A percentile compares a stretch with the other conserved stretches of the same genome.
These are phyloP conservation scores for Serrognathus titanus DNA, from an alignment of 2,888 invertebrate species.

Conservation along the genomic window DNA sequence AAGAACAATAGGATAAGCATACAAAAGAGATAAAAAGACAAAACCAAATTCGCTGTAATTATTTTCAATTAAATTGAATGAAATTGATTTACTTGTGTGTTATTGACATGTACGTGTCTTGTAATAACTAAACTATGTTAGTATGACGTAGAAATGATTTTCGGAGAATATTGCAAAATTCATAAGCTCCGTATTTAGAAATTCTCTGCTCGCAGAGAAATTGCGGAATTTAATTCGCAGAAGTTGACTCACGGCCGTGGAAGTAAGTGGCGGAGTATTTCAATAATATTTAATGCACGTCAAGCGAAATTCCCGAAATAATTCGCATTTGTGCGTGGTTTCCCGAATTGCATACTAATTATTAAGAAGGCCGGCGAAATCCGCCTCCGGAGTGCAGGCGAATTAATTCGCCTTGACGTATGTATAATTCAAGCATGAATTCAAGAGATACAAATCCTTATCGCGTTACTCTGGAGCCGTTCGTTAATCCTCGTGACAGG, in stretches of 20 bases:
- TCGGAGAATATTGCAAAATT: no score
- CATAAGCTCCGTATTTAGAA: background rate
- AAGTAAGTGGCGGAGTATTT: no score
- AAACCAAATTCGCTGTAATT: no score
- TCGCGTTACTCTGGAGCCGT: slow-evolving; percentile 16
- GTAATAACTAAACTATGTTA: no score
- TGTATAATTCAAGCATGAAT: slow-evolving; percentile 11
- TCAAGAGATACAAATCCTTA: slow-evolving; percentile 10
- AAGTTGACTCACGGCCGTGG: background rate
- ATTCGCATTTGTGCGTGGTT: slow-evolving; percentile 2
- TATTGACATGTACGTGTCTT: no score
- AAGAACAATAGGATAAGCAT: no score
- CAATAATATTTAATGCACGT: no score
- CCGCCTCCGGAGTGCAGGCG: background rate
- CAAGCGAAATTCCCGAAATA: background rate
- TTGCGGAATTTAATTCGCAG: background rate
- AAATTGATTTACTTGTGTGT: no score
- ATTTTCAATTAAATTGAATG: no score
- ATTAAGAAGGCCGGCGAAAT: background rate
- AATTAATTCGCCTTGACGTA: background rate
- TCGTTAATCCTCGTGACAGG: slow-evolving; percentile 17
- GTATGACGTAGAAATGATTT: no score
- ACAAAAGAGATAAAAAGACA: no score
- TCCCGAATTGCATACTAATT: slow-evolving; percentile 12
- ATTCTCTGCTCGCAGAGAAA: background rate